These are phyloP conservation scores for Cyprinodon brontotheroides DNA, from an alignment of 2,113 vertebrate species.

Conservation along the genomic window DNA sequence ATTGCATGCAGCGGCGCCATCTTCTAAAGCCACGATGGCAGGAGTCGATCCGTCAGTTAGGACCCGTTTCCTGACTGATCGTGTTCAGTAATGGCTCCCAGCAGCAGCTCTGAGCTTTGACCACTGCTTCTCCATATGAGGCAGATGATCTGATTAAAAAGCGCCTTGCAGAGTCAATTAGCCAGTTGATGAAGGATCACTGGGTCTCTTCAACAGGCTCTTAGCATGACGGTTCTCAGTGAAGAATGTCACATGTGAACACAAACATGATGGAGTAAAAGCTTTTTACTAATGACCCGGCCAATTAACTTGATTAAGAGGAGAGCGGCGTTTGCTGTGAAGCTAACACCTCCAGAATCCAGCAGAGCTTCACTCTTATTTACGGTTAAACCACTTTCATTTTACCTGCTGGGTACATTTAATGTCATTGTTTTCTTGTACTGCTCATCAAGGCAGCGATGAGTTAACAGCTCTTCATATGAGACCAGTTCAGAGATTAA, in stretches of 20 bases:
- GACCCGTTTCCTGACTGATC: not conserved
- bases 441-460: too few species aligned
- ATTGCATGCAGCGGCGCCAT: not conserved
- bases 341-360: not conserved
- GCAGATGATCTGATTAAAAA: not conserved
- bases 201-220: not conserved
- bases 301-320: conserved; percentile 16
- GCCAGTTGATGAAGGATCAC: not conserved
- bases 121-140: not conserved
- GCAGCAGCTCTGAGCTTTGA: not conserved
- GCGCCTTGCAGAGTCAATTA: not conserved
- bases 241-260: not conserved
- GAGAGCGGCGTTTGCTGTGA: not conserved
- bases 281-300: not conserved
- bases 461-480: too few species aligned
- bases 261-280: conserved; percentile 1
- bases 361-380: not conserved
- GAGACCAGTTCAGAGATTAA: too few species aligned
- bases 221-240: not conserved
- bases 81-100: not conserved
- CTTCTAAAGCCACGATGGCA: not conserved
- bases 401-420: not conserved
- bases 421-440: not conserved
- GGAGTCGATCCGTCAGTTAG: not conserved
- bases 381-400: not conserved